Percentiles rank a stretch among this genome's conserved stretches.
Evolutionary conservation across 64 coral and sea anemone species (phyloP).

Genomic region (Exaiptasia diaphana): DNA sequence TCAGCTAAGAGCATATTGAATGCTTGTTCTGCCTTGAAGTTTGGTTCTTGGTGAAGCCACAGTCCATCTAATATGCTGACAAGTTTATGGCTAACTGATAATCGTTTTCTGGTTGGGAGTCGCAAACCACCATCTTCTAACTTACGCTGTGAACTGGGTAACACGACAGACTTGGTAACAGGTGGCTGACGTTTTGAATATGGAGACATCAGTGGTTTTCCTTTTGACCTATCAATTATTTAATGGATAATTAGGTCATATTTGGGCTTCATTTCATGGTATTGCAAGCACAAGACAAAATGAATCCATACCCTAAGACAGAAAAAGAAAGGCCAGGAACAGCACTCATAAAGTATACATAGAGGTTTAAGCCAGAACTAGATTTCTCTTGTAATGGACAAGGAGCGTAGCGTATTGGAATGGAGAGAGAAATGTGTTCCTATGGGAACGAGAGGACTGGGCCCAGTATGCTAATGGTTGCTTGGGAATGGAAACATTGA

Average conservation of each 20-base stretch:
- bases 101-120: not conserved
- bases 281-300: not conserved
- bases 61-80: slow-evolving; percentile 45
- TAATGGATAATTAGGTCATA: too few species aligned
- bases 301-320: not conserved
- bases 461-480: too few species aligned
- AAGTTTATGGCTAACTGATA: not conserved
- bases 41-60: slow-evolving; percentile 61
- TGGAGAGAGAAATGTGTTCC: too few species aligned
- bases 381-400: too few species aligned
- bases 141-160: slow-evolving; percentile 65
- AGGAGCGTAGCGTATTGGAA: too few species aligned
- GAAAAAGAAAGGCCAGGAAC: not conserved
- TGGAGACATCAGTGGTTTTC: slow-evolving; percentile 11
- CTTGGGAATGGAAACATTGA: too few species aligned
- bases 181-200: slow-evolving; percentile 66
- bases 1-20: slow-evolving; percentile 65
- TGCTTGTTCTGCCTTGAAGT: slow-evolving; percentile 60
- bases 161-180: slow-evolving; percentile 76
- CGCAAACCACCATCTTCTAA: too few species aligned
- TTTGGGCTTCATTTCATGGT: not conserved
- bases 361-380: too few species aligned
- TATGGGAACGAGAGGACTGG: too few species aligned
- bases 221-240: too few species aligned
- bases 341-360: too few species aligned